A percentile compares a stretch with the other conserved stretches of the same genome.
These are phyloP conservation scores for Dryadula phaetusa DNA, from an alignment of 2,888 invertebrate species.

Conservation along the genomic window DNA sequence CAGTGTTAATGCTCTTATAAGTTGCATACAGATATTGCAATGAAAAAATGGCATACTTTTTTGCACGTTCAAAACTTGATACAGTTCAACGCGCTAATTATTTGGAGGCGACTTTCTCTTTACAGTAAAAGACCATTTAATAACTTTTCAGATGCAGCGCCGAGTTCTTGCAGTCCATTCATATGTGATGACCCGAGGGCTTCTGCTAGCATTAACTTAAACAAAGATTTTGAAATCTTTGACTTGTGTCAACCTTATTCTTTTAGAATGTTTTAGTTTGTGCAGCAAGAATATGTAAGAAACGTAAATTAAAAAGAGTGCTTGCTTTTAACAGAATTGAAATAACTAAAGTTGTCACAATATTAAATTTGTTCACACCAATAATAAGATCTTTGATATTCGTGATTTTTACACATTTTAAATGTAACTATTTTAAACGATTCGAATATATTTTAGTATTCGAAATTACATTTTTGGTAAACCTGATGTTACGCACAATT, in stretches of 20 bases:
- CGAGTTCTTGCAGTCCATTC: constrained; percentile 24
- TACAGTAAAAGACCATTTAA: constrained; percentile 45
- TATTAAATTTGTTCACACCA: background rate
- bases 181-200: constrained; percentile 24
- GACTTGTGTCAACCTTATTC: constrained; percentile 8
- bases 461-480: too few relatives aligned
- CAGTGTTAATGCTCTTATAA: constrained; percentile 31
- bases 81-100: constrained; percentile 72
- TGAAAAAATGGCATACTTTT: constrained; percentile 75
- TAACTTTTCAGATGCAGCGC: constrained; percentile 33
- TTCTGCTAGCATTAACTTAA: background rate
- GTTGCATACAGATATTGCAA: constrained; percentile 46
- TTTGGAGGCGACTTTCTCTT: constrained; percentile 72
- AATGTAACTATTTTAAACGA: too few relatives aligned
- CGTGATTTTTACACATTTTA: too few relatives aligned
- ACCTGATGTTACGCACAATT: too few relatives aligned
- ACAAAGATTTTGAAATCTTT: background rate
- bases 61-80: constrained; percentile 67
- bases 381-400: too few relatives aligned
- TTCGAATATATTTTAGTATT: too few relatives aligned
- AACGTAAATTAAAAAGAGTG: background rate
- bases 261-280: constrained; percentile 1
- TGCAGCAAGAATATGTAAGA: background rate
- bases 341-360: background rate
- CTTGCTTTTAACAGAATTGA: background rate